These are phyloP conservation scores for Illadopsis cleaveri DNA, from an alignment of 2,113 vertebrate species.

Conservation along the genomic window DNA sequence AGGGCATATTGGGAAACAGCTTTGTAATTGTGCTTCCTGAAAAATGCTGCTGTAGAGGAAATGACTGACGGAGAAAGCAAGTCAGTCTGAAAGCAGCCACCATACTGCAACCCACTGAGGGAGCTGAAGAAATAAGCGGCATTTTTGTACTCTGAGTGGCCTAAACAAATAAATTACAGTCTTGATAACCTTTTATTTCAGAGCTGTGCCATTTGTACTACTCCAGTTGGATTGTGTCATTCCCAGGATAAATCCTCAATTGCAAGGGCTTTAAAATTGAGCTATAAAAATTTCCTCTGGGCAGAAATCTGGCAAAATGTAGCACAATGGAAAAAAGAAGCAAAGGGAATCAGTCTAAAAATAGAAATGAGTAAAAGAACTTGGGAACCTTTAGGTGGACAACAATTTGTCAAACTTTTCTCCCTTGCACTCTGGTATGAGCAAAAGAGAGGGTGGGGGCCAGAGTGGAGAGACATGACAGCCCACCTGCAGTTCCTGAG, in stretches of 20 bases:
- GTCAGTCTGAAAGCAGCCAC: slow-evolving; percentile 20
- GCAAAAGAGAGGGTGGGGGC: not conserved
- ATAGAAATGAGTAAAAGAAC: slow-evolving; percentile 37
- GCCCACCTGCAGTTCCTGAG: not conserved
- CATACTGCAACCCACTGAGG: not conserved
- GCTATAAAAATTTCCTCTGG: slow-evolving; percentile 69
- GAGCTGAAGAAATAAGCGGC: slow-evolving; percentile 35
- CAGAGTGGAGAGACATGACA: not conserved
- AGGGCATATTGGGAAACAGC: not conserved
- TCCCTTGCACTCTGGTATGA: not conserved
- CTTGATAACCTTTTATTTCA: slow-evolving; percentile 63
- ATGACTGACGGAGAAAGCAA: slow-evolving; percentile 19
- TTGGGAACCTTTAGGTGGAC: slow-evolving; percentile 2
- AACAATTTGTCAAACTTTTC: slow-evolving; percentile 17
- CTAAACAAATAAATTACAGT: slow-evolving; percentile 72
- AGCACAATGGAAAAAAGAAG: slow-evolving; percentile 34
- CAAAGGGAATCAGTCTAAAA: slow-evolving; percentile 33
- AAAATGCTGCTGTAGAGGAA: slow-evolving; percentile 34
- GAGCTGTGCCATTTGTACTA: slow-evolving; percentile 46
- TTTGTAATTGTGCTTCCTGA: not conserved
- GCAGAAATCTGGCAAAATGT: slow-evolving; percentile 60
- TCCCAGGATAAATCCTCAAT: slow-evolving; percentile 65
- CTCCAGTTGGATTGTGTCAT: slow-evolving; percentile 41
- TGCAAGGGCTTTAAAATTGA: slow-evolving; percentile 63
- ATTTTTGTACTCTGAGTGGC: slow-evolving; percentile 53